These are phyloP conservation scores for Calameuta pallipes DNA, from an alignment of 2,888 invertebrate genomes.

Conservation along the genomic window DNA sequence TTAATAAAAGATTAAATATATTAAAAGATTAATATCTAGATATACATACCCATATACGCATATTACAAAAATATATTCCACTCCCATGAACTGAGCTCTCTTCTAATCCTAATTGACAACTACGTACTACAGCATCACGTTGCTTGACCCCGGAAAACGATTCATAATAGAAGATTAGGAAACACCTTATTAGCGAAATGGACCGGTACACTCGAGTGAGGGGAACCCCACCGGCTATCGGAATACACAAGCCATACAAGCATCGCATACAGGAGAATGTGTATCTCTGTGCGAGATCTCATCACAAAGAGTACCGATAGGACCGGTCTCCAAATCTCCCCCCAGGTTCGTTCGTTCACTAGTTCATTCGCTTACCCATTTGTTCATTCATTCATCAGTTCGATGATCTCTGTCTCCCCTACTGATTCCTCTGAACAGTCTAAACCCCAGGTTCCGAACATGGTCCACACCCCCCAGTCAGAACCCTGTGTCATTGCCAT, in stretches of 20 bases:
- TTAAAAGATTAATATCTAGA: no score
- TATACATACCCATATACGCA: no score
- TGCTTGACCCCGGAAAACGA: conserved; percentile 39
- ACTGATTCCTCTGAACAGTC: no score
- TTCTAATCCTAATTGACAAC: no score
- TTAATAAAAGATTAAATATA: no score
- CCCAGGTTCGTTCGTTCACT: conserved; percentile 48
- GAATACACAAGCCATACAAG: conserved; percentile 20
- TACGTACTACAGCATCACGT: neutral
- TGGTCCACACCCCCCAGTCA: no score
- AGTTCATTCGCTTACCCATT: conserved; percentile 33
- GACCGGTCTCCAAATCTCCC: conserved; percentile 12
- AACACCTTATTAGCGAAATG: conserved; percentile 56
- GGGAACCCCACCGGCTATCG: no score
- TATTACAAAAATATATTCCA: no score
- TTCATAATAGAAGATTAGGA: conserved; percentile 21
- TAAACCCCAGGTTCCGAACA: no score
- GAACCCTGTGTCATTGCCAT: no score
- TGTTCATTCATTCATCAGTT: conserved; percentile 26
- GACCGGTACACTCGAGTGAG: conserved; percentile 26
- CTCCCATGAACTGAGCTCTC: no score
- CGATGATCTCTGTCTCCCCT: no score
- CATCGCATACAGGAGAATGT: conserved; percentile 37
- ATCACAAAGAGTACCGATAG: conserved; percentile 15
- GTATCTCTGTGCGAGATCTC: conserved; percentile 60